phyloP scores from a whole-genome alignment of 2,113 vertebrate species.

The Leptosomus discolor region DNA sequence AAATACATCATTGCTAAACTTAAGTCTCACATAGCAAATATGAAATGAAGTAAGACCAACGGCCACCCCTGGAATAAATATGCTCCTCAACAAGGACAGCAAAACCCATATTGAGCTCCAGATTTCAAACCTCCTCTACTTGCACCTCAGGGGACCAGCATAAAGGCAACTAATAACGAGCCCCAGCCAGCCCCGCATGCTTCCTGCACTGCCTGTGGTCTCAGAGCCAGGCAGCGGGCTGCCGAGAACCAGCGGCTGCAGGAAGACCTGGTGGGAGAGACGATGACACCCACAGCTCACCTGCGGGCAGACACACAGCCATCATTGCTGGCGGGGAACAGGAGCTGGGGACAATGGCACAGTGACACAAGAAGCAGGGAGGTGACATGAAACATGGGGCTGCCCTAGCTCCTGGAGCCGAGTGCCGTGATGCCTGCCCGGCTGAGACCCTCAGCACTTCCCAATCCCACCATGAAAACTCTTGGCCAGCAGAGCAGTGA shows the following conservation, averaged over 20 bases:
- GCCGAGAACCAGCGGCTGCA: not conserved
- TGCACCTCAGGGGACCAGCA: not conserved
- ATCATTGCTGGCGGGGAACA: rapidly evolving
- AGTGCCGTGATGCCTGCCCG: not conserved
- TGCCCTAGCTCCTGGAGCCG: not conserved
- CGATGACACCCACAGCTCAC: rapidly evolving
- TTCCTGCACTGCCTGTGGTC: not conserved
- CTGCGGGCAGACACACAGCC: not conserved
- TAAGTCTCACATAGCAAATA: not conserved
- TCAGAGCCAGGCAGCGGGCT: not conserved
- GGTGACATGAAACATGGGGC: not conserved
- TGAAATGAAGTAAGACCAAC: not conserved
- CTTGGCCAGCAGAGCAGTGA: not conserved
- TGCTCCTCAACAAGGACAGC: not conserved
- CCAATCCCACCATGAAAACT: not conserved
- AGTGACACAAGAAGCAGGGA: not conserved
- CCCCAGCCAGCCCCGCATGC: not conserved
- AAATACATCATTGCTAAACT: not conserved
- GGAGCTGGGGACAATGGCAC: not conserved
- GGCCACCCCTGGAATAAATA: not conserved
- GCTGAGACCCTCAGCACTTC: not conserved
- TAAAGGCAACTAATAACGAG: not conserved
- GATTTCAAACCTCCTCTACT: not conserved
- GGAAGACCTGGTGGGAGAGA: not conserved
- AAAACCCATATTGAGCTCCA: not conserved